Conservation (phyloP, 2,113 vertebrate genomes). For the Candoia aspera region DNA sequence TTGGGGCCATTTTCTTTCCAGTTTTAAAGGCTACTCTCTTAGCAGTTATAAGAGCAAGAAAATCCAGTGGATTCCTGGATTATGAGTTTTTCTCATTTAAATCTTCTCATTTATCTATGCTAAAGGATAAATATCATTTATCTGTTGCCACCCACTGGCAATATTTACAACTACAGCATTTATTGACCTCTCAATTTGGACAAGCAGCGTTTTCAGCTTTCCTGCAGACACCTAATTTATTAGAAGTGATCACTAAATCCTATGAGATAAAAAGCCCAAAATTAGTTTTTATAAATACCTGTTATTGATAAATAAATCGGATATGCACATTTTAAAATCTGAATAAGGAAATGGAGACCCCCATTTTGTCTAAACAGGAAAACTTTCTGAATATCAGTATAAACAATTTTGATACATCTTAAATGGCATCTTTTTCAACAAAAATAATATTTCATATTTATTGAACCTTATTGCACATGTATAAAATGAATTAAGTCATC, state of each 20-base stretch:
- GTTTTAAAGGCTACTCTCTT: not conserved
- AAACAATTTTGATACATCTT: not conserved
- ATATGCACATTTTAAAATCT: not conserved
- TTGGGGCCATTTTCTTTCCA: not conserved
- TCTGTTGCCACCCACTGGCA: not conserved
- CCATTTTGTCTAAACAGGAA: not conserved
- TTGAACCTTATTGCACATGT: not conserved
- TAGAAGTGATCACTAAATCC: not conserved
- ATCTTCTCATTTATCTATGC: not conserved
- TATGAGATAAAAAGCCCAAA: not conserved
- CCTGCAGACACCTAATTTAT: not conserved
- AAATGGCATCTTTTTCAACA: not conserved
- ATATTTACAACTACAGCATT: not conserved
- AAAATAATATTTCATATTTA: not conserved
- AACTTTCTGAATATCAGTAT: not conserved
- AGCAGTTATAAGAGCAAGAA: not conserved
- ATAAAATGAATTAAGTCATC: not conserved
- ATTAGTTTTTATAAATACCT: not conserved
- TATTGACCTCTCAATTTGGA: not conserved
- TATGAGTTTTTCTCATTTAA: not conserved
- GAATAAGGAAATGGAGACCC: not conserved
- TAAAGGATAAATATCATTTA: not conserved
- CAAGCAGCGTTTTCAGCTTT: not conserved
- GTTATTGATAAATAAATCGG: not conserved
- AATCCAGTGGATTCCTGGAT: not conserved